Evolutionary conservation across 2,888 invertebrate genomes (phyloP).

Genomic region (Drosophila merina): DNA sequence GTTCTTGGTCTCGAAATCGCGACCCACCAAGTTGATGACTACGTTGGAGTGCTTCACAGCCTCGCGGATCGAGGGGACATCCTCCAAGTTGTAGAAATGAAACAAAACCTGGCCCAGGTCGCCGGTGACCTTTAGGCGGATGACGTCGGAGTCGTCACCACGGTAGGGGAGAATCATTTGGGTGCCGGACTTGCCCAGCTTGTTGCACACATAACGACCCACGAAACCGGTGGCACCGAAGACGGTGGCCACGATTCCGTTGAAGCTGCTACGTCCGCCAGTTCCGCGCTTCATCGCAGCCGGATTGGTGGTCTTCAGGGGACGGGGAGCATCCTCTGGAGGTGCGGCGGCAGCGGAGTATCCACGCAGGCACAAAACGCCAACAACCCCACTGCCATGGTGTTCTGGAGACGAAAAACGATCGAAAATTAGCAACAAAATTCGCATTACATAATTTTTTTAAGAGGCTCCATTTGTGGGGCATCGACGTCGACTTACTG

Average conservation of each 20-base stretch:
- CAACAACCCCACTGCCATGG: constrained; percentile 77
- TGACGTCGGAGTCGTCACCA: constrained; percentile 91
- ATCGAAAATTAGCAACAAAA: constrained; percentile 23
- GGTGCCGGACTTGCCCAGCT: constrained; percentile 93
- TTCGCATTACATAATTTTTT: constrained; percentile 71
- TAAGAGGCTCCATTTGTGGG: constrained; percentile 11
- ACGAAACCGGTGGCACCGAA: constrained; percentile 96
- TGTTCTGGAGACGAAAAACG: constrained; percentile 61
- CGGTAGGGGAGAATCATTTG: constrained; percentile 97
- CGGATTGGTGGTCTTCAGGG: constrained; percentile 85
- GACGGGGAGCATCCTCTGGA: constrained; percentile 79
- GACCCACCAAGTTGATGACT: constrained; percentile 96
- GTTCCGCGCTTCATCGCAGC: constrained; percentile 91
- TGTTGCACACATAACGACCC: constrained; percentile 94
- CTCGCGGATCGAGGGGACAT: constrained; percentile 93
- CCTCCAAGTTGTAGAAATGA: constrained; percentile 91
- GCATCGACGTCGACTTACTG: constrained; percentile 73
- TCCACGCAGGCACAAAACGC: constrained; percentile 79
- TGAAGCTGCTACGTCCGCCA: constrained; percentile 97
- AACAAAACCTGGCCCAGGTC: constrained; percentile 98
- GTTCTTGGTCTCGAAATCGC: constrained; percentile 96
- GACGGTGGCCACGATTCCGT: constrained; percentile 98
- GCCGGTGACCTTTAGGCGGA: constrained; percentile 92
- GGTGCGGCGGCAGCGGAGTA: constrained; percentile 59
- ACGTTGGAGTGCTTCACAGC: constrained; percentile 97